A percentile compares a stretch with the other conserved stretches of the same genome.
These are phyloP conservation scores for Enteromius afrohamiltoni DNA, from an alignment of 2,797 vertebrate genomes.

Conservation along the genomic window DNA sequence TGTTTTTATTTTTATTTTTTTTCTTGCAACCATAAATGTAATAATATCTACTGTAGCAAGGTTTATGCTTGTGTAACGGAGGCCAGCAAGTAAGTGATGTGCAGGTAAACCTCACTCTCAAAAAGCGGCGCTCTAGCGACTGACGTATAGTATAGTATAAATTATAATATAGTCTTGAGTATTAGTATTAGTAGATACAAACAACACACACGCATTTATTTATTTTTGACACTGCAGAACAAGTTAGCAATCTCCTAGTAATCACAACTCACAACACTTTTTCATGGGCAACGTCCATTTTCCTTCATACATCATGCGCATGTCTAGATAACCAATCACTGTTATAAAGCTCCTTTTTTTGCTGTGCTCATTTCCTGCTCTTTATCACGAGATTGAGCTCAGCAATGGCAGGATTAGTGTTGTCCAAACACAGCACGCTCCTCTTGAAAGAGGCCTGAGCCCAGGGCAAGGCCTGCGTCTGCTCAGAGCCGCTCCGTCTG, in stretches of 20 bases:
- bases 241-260: not conserved
- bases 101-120: too few species aligned
- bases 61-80: not conserved
- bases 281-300: not conserved
- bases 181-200: not conserved
- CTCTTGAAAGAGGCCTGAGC: constrained; percentile 55
- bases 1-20: too few species aligned
- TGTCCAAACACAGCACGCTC: constrained; percentile 58
- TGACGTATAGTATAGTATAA: too few species aligned
- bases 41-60: not conserved
- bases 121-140: too few species aligned
- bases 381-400: constrained; percentile 28
- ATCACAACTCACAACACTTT: not conserved
- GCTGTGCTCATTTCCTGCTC: constrained; percentile 48
- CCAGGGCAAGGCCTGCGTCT: constrained; percentile 48
- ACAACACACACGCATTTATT: not conserved
- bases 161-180: not conserved
- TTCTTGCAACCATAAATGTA: not conserved
- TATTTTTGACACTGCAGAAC: not conserved
- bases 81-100: too few species aligned
- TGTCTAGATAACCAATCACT: not conserved
- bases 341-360: not conserved
- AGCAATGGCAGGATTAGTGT: constrained; percentile 59
- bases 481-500: constrained; percentile 49
- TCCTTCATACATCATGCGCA: not conserved